Evolutionary conservation across 2,113 vertebrate genomes (phyloP).

Genomic region (Illadopsis cleaveri): DNA sequence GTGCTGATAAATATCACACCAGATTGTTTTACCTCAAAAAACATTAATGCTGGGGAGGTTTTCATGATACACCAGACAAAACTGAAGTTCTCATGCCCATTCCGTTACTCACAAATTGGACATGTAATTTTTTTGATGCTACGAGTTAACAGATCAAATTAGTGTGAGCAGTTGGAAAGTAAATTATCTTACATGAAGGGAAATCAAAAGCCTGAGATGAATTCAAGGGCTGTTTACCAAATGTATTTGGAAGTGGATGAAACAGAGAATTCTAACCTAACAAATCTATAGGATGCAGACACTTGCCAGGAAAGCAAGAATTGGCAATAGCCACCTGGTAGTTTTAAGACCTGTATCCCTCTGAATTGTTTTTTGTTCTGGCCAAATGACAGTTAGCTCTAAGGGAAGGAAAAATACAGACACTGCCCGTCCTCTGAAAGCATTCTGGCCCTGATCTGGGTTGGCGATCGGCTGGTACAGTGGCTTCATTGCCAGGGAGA

Average conservation of each 20-base stretch:
- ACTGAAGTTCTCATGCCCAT: background rate
- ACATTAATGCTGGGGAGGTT: background rate
- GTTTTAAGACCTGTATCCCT: background rate
- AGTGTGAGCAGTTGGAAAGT: background rate
- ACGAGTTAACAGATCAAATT: background rate
- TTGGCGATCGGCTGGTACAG: background rate
- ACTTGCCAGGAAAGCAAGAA: background rate
- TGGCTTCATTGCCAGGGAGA: background rate
- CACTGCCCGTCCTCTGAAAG: background rate
- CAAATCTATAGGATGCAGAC: background rate
- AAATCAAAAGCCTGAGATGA: background rate
- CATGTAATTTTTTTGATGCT: background rate
- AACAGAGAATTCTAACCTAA: background rate
- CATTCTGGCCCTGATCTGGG: accelerated
- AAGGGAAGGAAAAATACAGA: background rate
- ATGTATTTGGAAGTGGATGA: background rate
- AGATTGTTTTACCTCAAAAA: background rate
- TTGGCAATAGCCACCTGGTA: background rate
- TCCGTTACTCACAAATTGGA: background rate
- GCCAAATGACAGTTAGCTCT: background rate
- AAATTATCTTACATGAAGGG: background rate
- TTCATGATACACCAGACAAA: background rate
- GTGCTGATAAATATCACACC: background rate
- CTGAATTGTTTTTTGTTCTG: background rate
- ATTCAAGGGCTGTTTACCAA: background rate